Conservation (phyloP, 2,113 vertebrate genomes). For the Aphelocoma coerulescens region DNA sequence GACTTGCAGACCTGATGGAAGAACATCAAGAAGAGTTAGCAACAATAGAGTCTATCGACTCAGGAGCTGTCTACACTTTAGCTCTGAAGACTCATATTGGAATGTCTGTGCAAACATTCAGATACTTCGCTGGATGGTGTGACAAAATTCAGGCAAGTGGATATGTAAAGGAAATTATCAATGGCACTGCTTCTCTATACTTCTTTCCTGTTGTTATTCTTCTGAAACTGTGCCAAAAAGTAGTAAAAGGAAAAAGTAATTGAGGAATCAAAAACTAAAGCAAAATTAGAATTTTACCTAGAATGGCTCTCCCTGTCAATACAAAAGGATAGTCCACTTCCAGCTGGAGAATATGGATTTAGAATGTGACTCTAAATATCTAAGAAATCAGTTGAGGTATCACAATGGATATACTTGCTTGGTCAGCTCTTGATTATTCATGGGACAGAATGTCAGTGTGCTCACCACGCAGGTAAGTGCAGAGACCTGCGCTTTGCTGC, state of each 20-base stretch:
- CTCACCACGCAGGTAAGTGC: not conserved
- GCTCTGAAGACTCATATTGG: conserved; percentile 84
- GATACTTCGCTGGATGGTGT: conserved; percentile 87
- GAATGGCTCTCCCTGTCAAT: not conserved
- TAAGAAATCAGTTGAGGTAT: not conserved
- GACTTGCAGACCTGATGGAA: conserved; percentile 84
- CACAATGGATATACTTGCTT: not conserved
- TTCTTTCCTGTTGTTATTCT: not conserved
- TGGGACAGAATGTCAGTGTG: not conserved
- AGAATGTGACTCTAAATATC: not conserved
- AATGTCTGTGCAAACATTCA: conserved; percentile 85
- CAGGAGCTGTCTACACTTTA: conserved; percentile 84
- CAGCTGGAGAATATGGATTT: not conserved
- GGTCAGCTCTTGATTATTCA: not conserved
- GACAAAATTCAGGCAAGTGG: conserved; percentile 83
- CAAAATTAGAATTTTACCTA: not conserved
- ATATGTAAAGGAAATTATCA: not conserved
- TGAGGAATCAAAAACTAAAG: not conserved
- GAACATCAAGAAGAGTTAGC: conserved; percentile 83
- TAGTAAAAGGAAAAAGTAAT: not conserved
- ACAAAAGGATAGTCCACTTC: not conserved
- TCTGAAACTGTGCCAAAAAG: not conserved
- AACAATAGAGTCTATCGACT: conserved; percentile 81
- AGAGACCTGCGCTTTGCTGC: not conserved
- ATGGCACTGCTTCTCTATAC: not conserved